Evolutionary conservation across 2,797 vertebrate species (phyloP), one percentile per base, ranked within the genome.

Genomic region (Miichthys miiuy): DNA sequence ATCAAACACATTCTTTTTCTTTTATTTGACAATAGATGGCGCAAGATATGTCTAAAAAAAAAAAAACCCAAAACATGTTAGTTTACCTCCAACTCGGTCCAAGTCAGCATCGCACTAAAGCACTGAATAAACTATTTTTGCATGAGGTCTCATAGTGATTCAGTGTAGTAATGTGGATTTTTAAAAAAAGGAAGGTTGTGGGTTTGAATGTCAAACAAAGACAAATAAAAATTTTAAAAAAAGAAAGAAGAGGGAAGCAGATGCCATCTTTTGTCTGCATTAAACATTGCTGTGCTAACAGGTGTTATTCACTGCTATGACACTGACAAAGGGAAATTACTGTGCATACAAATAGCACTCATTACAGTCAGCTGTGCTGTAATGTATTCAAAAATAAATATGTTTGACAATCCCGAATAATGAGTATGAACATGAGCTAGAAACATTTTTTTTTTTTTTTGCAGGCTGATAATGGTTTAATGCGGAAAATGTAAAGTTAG

Each of bases 1-100:
- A 72, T 80, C 42, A 58, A 80, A 84, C 64, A 50, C 72, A 77
- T 75, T 25, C 1, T 38, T 79, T 84, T 74, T 79, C 54, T 77
- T 74, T 67, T 38, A 71, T 77, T 52, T 73, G 58, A 79, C 83
- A 72, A 54, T 68, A 79, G 72, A 78, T 70, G 64, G 56, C 12
- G 14, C 41, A 74, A 55, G 58, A 47, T 51, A 54, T 18, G 17
- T 84, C 65, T 56, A 38, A 38, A 38, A 38, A 21, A 62, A 12
- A 66, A 21, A 62, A 12, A 66, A 61, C 25, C n/a, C n/a, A 27
- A 27, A 0, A 27, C 27, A 51, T 44, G 47, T 25, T 21, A 3
- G 51, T 75, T 17, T 50, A 17, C 50, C 69, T 56, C 75, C 18
- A 23, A 41, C 8, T 30, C 27, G 25, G 55, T 8, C 50, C 34